Evolutionary conservation across 35 echinoderm and acorn worm genomes (phyloP).

Genomic region (Heliocidaris tuberculata): DNA sequence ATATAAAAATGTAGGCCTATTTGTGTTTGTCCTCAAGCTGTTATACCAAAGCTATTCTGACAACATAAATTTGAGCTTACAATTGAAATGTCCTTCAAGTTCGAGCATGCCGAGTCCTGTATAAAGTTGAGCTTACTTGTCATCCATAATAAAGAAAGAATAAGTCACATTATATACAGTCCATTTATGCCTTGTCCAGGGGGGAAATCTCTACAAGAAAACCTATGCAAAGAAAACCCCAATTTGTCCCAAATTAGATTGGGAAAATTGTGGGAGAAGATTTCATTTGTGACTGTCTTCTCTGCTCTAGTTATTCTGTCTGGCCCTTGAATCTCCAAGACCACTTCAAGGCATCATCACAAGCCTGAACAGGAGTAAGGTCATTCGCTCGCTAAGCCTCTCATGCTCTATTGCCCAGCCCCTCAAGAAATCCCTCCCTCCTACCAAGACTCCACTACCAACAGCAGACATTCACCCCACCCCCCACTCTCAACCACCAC

Average conservation of each 20-base stretch:
- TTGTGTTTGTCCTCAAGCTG: not conserved
- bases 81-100: not conserved
- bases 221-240: not conserved
- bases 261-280: not conserved
- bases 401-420: not conserved
- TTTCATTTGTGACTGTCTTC: not conserved
- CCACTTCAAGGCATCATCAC: not conserved
- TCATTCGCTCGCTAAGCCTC: not conserved
- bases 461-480: not conserved
- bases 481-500: not conserved
- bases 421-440: not conserved
- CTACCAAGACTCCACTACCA: not conserved
- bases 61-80: not conserved
- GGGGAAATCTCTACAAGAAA: not conserved
- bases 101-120: not conserved
- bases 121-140: not conserved
- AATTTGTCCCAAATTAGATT: not conserved
- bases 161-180: not conserved
- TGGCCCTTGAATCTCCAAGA: not conserved
- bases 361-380: not conserved
- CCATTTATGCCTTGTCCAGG: not conserved
- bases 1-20: not conserved
- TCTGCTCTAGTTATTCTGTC: not conserved
- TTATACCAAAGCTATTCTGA: not conserved
- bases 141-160: not conserved